Evolutionary conservation across 2,888 invertebrate species (phyloP), one percentile per base, ranked within the genome.

Genomic region (Caenorhabditis parvicauda): DNA sequence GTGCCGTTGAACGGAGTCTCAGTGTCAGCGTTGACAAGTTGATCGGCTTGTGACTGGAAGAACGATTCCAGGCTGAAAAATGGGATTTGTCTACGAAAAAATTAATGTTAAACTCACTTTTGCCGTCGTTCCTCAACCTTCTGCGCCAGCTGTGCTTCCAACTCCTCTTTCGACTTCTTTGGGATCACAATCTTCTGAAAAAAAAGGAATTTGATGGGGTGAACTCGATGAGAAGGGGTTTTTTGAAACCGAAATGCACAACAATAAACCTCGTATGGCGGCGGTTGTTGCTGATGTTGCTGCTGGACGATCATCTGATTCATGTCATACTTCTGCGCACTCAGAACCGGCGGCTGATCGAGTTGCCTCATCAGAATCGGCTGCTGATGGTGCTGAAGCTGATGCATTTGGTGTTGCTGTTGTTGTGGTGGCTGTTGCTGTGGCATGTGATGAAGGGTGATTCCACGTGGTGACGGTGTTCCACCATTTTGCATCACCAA

Each of bases 1-100:
- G 50, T 45, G 4, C 53, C 52, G 25, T 35, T 29, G 35, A 69
- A 69, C 17, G 61, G 59, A 17, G 60, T 32, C 4, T 56, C 38
- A 19, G 59, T 61, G 4, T 54, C 48, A 9, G 64, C 61, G 27
- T 35, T 19, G 9, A 54, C 49, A 2, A 65, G n/a, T 12, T 22
- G 19, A 3, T 51, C 28, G 7, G 35, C 12, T 21, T 56, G 56
- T 9, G 47, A 45, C 3, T 24, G 17, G 32, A 66, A 17, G 6
- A 50, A n/a, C 21, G 47, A 38, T 22, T 44, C 47, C 41, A 66
- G 38, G 12, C 29, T n/a, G n/a, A 32, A 32, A 32, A n/a, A 32
- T 12, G 7, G 35, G 9, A n/a, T n/a, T 32, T n/a, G n/a, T 12
- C 35, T n/a, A 12, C 9, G 35, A 32, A 32, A 32, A 32, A 32